phyloP scores from a whole-genome alignment of 1,140 invertebrate species.

The Drosophila bipectinata region DNA sequence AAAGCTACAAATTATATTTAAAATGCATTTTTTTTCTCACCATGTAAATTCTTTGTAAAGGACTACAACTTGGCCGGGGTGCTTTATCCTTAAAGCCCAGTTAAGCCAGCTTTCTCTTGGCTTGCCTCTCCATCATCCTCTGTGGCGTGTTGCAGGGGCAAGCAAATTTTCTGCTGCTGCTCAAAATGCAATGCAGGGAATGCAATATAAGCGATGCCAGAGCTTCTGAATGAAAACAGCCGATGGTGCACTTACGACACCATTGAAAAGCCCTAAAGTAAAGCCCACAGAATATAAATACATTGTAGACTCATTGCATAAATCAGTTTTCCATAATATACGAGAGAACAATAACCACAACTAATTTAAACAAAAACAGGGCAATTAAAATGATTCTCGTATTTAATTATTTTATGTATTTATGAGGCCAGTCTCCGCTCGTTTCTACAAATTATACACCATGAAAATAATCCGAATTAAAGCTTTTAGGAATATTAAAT shows the following conservation, averaged over 20 bases:
- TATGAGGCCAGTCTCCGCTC: not conserved
- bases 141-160: slow-evolving; percentile 20
- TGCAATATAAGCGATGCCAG: slow-evolving; percentile 62
- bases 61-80: slow-evolving; percentile 35
- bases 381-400: not conserved
- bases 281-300: not conserved
- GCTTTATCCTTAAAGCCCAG: slow-evolving; percentile 46
- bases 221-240: slow-evolving; percentile 34
- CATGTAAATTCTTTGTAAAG: slow-evolving; percentile 4
- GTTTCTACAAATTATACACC: not conserved
- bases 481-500: not conserved
- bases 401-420: not conserved
- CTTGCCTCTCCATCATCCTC: slow-evolving; percentile 13
- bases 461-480: too few relatives aligned
- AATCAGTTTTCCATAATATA: too few relatives aligned
- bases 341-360: not conserved
- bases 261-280: slow-evolving; percentile 2
- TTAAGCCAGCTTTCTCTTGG: slow-evolving; percentile 28
- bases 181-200: slow-evolving; percentile 50
- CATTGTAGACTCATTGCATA: not conserved
- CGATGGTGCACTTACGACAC: slow-evolving; percentile 1
- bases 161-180: slow-evolving; percentile 39
- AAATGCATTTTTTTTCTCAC: slow-evolving; percentile 2
- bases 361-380: not conserved
- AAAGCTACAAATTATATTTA: not conserved